Percentiles rank a stretch among this genome's conserved stretches.
Evolutionary conservation across 2,888 invertebrate species (phyloP).

Genomic region (Agriotes lineatus): DNA sequence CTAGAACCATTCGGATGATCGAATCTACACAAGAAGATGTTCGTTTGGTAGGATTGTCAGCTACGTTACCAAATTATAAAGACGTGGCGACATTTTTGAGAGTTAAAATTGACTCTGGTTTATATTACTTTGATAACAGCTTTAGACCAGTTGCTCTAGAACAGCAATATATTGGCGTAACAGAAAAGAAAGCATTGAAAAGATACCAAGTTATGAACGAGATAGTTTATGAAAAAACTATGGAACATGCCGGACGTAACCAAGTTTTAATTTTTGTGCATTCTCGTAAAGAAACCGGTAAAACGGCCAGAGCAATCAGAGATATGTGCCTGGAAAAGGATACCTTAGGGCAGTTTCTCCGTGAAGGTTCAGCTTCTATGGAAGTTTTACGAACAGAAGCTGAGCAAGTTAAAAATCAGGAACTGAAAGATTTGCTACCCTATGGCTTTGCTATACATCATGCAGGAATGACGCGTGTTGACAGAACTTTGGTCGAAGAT

Average conservation of each 20-base stretch:
- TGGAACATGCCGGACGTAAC: constrained; percentile 98
- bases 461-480: constrained; percentile 98
- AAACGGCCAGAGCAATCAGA: constrained; percentile 94
- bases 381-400: constrained; percentile 95
- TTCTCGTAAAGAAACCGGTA: constrained; percentile 98
- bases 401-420: constrained; percentile 96
- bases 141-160: constrained; percentile 96
- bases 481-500: constrained; percentile 98
- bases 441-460: constrained; percentile 99
- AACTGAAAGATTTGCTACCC: constrained; percentile 94
- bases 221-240: constrained; percentile 98
- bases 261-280: constrained; percentile 99
- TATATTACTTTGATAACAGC: constrained; percentile 98
- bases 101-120: constrained; percentile 87
- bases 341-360: constrained; percentile 93
- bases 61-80: constrained; percentile 97
- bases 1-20: constrained; percentile 86
- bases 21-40: constrained; percentile 97
- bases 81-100: constrained; percentile 97
- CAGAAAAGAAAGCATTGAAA: constrained; percentile 99
- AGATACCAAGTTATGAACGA: constrained; percentile 98
- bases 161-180: constrained; percentile 98
- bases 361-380: constrained; percentile 97
- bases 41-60: constrained; percentile 94
- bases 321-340: constrained; percentile 99